phyloP scores from a whole-genome alignment of 2,888 invertebrate genomes.

The Drosophila macrospina region DNA sequence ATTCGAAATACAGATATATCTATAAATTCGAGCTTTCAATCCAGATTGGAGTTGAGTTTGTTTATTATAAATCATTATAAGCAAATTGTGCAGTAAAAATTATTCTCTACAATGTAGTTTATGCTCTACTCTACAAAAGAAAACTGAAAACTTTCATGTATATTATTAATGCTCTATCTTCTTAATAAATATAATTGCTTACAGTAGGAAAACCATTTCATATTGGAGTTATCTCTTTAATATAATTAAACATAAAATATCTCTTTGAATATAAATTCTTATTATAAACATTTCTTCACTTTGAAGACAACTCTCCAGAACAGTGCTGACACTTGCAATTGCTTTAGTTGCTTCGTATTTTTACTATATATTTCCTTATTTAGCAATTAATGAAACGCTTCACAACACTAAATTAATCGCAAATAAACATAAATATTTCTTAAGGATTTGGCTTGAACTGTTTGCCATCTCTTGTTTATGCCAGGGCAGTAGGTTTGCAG shows the following conservation, averaged over 20 bases:
- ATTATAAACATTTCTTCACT: background rate
- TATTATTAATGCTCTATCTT: too few species aligned
- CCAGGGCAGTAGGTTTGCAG: slow-evolving; percentile 16
- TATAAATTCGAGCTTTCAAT: too few species aligned
- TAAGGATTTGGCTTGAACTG: slow-evolving; percentile 19
- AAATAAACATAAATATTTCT: slow-evolving; percentile 24
- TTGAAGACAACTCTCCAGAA: background rate
- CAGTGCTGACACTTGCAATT: background rate
- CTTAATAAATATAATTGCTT: background rate
- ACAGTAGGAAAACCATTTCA: background rate
- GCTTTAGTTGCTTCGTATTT: too few species aligned
- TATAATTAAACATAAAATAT: too few species aligned
- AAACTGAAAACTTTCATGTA: too few species aligned
- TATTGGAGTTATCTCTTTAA: background rate
- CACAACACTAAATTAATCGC: slow-evolving; percentile 24
- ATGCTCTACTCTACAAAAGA: too few species aligned
- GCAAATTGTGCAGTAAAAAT: too few species aligned
- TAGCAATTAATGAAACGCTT: slow-evolving; percentile 7
- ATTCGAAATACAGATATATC: too few species aligned
- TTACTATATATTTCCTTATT: background rate
- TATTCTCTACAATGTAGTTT: too few species aligned
- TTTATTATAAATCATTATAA: too few species aligned
- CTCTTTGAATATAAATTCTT: background rate
- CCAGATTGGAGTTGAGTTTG: too few species aligned
- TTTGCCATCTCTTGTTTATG: slow-evolving; percentile 28